phyloP scores from a whole-genome alignment of 1,140 invertebrate species.

The Frieseomelitta varia region DNA sequence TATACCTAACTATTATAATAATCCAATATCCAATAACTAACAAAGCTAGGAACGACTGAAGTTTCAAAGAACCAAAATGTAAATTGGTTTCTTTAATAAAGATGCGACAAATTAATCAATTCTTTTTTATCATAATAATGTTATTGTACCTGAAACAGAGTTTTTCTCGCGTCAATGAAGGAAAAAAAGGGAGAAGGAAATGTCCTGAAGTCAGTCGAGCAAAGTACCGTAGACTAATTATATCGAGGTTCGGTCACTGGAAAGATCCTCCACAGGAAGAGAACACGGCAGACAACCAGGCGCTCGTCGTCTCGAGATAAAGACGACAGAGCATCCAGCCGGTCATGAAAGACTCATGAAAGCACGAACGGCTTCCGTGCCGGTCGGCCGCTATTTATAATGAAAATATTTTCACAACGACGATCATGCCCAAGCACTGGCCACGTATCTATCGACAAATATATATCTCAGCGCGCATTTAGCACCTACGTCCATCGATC shows the following conservation, averaged over 20 bases:
- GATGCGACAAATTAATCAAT: neutral
- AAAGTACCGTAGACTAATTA: conserved; percentile 1
- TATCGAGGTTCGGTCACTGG: neutral
- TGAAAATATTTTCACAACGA: conserved; percentile 78
- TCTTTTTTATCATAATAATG: neutral
- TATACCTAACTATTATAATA: no score
- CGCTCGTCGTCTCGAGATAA: conserved; percentile 15
- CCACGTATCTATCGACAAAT: conserved; percentile 68
- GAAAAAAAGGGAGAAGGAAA: neutral
- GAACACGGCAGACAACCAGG: neutral
- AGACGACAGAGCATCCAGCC: neutral
- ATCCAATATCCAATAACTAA: no score
- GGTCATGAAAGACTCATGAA: conserved; percentile 32
- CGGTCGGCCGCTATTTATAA: conserved; percentile 78
- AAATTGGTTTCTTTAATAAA: neutral
- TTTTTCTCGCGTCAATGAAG: neutral
- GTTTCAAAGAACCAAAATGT: neutral
- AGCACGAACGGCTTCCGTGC: conserved; percentile 45
- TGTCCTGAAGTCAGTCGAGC: neutral
- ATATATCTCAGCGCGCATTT: conserved; percentile 62
- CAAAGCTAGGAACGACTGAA: neutral
- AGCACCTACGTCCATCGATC: conserved; percentile 66
- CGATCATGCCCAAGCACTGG: conserved; percentile 57
- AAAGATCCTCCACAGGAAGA: conserved; percentile 6
- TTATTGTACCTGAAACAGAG: neutral